Conservation (phyloP, 2,797 vertebrate genomes). For the Poecilia gillii region DNA sequence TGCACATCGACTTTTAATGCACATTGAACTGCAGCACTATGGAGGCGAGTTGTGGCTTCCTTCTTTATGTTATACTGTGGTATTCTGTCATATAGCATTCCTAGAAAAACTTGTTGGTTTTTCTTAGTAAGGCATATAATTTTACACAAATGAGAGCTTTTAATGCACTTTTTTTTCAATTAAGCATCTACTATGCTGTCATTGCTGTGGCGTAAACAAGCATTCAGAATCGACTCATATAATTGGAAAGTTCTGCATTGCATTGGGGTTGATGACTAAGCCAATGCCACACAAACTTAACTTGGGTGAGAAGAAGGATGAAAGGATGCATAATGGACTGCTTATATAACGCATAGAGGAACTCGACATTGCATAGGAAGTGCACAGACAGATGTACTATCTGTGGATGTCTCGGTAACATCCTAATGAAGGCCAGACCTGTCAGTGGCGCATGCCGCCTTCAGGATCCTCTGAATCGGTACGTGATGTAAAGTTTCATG, state of each 20-base stretch:
- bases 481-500: background rate
- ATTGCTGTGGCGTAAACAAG: background rate
- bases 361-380: background rate
- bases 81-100: background rate
- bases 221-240: background rate
- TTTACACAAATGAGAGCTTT: background rate
- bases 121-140: background rate
- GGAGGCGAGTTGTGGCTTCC: background rate
- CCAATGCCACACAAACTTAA: background rate
- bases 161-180: background rate
- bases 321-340: background rate
- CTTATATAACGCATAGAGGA: background rate
- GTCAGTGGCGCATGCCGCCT: background rate
- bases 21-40: background rate
- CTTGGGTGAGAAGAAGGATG: background rate
- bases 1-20: background rate
- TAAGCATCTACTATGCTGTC: background rate
- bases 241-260: background rate
- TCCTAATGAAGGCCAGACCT: background rate
- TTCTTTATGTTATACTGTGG: background rate
- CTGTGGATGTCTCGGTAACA: background rate
- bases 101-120: background rate
- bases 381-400: background rate
- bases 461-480: background rate
- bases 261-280: background rate